Conservation (phyloP, 1,140 invertebrate species). For the Eufriesea mexicana region DNA sequence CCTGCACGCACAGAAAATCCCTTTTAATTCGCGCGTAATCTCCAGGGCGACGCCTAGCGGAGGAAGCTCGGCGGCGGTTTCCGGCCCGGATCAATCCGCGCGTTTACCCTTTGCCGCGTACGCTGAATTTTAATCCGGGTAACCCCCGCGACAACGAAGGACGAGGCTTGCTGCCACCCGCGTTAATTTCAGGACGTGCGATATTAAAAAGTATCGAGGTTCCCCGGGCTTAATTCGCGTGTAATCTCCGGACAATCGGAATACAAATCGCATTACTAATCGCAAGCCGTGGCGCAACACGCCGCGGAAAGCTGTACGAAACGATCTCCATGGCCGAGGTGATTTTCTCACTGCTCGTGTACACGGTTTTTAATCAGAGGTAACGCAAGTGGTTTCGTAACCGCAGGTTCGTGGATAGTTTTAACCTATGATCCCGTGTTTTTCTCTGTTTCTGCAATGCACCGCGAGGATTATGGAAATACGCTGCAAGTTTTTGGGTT, state of each 20-base stretch:
- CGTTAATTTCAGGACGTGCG: not conserved
- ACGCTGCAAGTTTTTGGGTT: too few relatives aligned
- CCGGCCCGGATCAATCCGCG: not conserved
- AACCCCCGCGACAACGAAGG: not conserved
- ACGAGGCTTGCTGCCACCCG: too few relatives aligned
- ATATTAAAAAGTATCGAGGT: too few relatives aligned
- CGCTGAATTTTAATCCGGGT: conserved; percentile 6
- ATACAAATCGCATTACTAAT: not conserved
- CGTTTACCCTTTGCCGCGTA: conserved; percentile 9
- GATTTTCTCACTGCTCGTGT: not conserved
- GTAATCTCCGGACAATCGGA: not conserved
- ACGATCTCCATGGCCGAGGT: not conserved
- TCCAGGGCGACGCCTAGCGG: not conserved
- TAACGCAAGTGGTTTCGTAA: not conserved
- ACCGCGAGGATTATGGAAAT: too few relatives aligned
- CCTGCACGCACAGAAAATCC: not conserved
- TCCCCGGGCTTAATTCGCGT: not conserved
- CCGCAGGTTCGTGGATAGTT: not conserved
- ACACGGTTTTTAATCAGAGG: conserved; percentile 28
- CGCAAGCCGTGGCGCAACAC: too few relatives aligned
- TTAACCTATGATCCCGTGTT: not conserved
- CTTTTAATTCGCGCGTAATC: not conserved
- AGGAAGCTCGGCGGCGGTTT: not conserved
- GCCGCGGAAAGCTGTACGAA: not conserved
- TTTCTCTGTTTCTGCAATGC: too few relatives aligned